A percentile compares a stretch with the other conserved stretches of the same genome.
phyloP scores from a whole-genome alignment of 2,888 invertebrate species.

The Tinea semifulvella region DNA sequence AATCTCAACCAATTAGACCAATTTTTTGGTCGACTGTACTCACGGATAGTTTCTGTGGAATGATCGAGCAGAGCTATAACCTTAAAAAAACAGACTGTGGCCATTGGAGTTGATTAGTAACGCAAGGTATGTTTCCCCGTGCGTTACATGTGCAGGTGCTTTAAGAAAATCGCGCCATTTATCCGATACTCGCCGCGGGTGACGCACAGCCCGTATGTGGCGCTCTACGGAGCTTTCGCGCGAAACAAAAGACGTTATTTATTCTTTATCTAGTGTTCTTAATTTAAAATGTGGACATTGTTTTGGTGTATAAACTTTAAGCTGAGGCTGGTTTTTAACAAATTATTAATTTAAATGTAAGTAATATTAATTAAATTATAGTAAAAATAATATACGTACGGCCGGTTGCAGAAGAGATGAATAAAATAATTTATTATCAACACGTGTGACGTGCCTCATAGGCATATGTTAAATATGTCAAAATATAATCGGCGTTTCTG shows the following conservation, averaged over 20 bases:
- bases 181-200: constrained; percentile 48
- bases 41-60: not conserved
- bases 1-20: no score
- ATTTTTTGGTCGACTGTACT: not conserved
- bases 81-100: not conserved
- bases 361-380: constrained; percentile 3
- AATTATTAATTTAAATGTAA: constrained; percentile 1
- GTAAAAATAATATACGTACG: no score
- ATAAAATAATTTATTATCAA: no score
- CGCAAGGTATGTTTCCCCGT: constrained; percentile 27
- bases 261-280: not conserved
- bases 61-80: not conserved
- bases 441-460: no score
- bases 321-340: not conserved
- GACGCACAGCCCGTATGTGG: constrained; percentile 14
- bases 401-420: no score
- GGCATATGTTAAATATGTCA: no score
- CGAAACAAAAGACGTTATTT: constrained; percentile 2
- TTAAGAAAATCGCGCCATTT: constrained; percentile 38
- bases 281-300: not conserved
- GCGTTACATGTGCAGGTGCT: constrained; percentile 27
- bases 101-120: constrained; percentile 12
- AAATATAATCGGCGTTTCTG: no score
- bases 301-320: not conserved
- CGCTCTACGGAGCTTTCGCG: constrained; percentile 1